A percentile compares a stretch with the other conserved stretches of the same genome.
These are phyloP conservation scores for Enoplosus armatus DNA, from an alignment of 2,797 vertebrate species.

Conservation along the genomic window DNA sequence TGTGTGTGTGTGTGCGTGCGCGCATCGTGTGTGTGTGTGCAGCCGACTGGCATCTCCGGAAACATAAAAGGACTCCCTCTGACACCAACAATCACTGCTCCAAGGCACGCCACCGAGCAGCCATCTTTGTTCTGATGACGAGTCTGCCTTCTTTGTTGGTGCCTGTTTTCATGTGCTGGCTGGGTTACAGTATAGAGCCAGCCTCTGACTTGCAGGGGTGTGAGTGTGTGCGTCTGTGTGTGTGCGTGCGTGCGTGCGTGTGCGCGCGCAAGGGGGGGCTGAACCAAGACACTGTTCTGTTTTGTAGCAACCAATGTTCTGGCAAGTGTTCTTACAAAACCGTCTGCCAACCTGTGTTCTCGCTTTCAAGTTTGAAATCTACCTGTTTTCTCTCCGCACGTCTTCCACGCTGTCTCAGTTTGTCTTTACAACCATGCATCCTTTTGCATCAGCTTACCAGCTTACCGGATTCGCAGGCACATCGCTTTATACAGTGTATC, in stretches of 20 bases:
- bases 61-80: constrained; percentile 80
- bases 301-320: constrained; percentile 73
- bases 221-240: constrained; percentile 21
- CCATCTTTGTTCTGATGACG: constrained; percentile 83
- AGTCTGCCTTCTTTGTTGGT: constrained; percentile 81
- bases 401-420: constrained; percentile 45
- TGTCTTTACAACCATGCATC: constrained; percentile 52
- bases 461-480: constrained; percentile 61
- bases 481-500: constrained; percentile 32
- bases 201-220: constrained; percentile 62
- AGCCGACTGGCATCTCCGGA: constrained; percentile 80
- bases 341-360: constrained; percentile 65
- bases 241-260: not conserved
- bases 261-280: too few species aligned
- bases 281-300: constrained; percentile 62
- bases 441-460: constrained; percentile 61
- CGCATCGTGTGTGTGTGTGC: constrained; percentile 31
- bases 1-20: constrained; percentile 56
- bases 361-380: constrained; percentile 68
- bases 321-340: constrained; percentile 68
- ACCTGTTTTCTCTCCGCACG: constrained; percentile 54
- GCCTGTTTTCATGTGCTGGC: constrained; percentile 75
- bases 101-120: constrained; percentile 82
- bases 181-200: constrained; percentile 82
- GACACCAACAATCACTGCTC: constrained; percentile 85